Percentiles rank a stretch among this genome's conserved stretches.
Conservation (phyloP, 2,797 vertebrate species). For the Prionace glauca region DNA sequence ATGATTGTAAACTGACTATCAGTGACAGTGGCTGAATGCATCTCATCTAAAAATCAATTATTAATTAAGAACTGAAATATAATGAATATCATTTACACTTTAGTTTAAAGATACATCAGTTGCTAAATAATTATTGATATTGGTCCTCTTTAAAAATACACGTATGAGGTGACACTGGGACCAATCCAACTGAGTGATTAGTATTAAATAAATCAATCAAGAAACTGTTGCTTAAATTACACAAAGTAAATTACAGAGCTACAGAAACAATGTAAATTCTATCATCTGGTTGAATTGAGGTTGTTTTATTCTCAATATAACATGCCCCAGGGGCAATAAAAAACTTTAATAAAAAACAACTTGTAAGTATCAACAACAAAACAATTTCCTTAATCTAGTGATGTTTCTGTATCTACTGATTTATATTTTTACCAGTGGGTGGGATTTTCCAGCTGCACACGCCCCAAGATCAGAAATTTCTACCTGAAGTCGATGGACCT, state of each 20-base stretch:
- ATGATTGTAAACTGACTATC: neutral
- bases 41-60: constrained; percentile 19
- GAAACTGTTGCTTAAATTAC: neutral
- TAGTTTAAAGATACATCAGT: neutral
- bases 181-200: neutral
- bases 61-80: constrained; percentile 25
- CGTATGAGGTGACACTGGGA: neutral
- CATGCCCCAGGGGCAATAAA: no score
- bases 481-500: no score
- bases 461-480: no score
- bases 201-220: neutral
- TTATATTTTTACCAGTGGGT: neutral
- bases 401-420: neutral
- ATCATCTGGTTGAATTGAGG: neutral
- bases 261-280: neutral
- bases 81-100: neutral
- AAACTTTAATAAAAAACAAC: neutral
- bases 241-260: neutral
- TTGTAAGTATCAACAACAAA: neutral
- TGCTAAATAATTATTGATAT: constrained; percentile 14
- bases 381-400: neutral
- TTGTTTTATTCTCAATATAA: neutral
- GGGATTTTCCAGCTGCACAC: no score
- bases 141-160: neutral
- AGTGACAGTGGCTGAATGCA: neutral